Evolutionary conservation across 2,797 vertebrate species (phyloP).

Genomic region (Antrozous pallidus): DNA sequence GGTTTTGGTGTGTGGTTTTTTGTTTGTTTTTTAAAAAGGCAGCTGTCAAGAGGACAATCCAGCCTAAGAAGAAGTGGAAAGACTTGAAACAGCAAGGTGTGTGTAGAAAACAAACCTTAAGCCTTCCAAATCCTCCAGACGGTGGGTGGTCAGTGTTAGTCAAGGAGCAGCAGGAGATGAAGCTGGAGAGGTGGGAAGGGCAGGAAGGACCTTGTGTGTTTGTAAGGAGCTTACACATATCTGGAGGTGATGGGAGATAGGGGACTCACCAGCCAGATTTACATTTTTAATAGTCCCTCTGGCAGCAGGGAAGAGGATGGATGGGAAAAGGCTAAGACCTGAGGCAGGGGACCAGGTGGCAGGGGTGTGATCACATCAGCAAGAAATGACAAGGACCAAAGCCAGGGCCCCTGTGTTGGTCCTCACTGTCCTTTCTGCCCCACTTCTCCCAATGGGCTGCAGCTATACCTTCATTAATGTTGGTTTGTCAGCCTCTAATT

Average conservation of each 20-base stretch:
- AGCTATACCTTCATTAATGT: background rate
- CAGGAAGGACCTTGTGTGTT: background rate
- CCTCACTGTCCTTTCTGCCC: background rate
- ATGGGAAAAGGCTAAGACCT: background rate
- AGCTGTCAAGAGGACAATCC: background rate
- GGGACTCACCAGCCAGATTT: conserved; percentile 18
- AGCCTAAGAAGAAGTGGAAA: background rate
- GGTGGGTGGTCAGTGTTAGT: background rate
- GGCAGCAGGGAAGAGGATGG: background rate
- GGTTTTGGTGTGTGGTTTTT: no score
- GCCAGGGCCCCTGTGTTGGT: background rate
- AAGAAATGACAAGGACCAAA: background rate
- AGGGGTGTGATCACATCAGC: background rate
- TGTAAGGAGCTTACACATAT: conserved; percentile 32
- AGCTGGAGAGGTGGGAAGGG: background rate
- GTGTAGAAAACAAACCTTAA: background rate
- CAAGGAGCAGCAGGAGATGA: background rate
- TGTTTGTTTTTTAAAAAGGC: no score
- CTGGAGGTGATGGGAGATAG: background rate
- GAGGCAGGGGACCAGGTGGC: conserved; percentile 34
- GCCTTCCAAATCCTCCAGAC: background rate
- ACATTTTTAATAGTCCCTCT: conserved; percentile 38
- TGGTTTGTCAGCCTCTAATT: background rate
- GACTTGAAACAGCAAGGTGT: background rate
- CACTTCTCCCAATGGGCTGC: background rate